A percentile compares a stretch with the other conserved stretches of the same genome.
Evolutionary conservation across 2,888 invertebrate species (phyloP).

Genomic region (Tridacna gigas): DNA sequence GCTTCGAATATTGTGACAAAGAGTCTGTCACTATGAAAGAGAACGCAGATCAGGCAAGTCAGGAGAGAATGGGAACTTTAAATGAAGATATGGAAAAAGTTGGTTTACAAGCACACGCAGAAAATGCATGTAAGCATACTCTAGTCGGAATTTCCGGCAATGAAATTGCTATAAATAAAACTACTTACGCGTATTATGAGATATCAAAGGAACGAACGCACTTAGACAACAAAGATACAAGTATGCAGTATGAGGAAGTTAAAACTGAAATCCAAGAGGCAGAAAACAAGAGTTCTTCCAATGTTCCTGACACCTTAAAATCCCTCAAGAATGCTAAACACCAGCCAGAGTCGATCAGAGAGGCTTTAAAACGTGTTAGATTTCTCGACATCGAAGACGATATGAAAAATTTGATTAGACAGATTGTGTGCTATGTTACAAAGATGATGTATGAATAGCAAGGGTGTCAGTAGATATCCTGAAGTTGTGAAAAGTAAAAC

Average conservation of each 20-base stretch:
- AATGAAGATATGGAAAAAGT: not conserved
- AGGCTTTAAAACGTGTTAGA: constrained; percentile 1
- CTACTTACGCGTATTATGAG: not conserved
- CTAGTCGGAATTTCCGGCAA: not conserved
- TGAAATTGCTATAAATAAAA: not conserved
- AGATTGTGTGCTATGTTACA: constrained; percentile 8
- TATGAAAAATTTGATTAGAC: not conserved
- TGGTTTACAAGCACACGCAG: not conserved
- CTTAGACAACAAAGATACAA: not conserved
- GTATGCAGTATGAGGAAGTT: not conserved
- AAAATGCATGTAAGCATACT: not conserved
- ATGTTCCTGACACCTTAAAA: not conserved
- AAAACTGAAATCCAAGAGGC: not conserved
- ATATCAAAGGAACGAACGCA: not conserved
- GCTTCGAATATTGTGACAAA: no score
- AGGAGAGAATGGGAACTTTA: no score
- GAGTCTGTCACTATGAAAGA: no score
- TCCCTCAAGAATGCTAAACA: not conserved
- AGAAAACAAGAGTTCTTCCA: not conserved
- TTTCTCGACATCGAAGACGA: constrained; percentile 13
- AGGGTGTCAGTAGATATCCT: not conserved
- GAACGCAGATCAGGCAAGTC: no score
- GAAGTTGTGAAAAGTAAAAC: no score
- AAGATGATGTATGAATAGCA: constrained; percentile 2
- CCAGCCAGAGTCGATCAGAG: not conserved